Percentiles rank a stretch among this genome's conserved stretches.
Conservation (phyloP, 1,140 invertebrate species). For the Drosophila kohkoa region DNA sequence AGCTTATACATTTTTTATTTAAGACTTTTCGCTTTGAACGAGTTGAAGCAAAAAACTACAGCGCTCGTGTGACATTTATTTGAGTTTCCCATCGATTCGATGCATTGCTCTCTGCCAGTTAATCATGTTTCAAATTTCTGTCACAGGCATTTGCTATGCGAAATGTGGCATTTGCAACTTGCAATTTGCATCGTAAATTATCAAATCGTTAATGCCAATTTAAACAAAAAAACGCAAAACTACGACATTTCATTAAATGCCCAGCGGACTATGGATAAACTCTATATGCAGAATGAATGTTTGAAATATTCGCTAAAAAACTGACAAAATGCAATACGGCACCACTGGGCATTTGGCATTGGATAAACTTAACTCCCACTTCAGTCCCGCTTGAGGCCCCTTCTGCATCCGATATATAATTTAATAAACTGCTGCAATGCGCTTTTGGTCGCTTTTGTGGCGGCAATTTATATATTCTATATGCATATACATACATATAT, state of each 20-base stretch:
- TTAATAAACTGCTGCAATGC: conserved; percentile 70
- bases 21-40: conserved; percentile 78
- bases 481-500: neutral
- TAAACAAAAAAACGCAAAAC: conserved; percentile 8
- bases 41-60: conserved; percentile 50
- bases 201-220: conserved; percentile 51
- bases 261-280: conserved; percentile 32
- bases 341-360: conserved; percentile 14
- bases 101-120: conserved; percentile 32
- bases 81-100: conserved; percentile 33
- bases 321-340: conserved; percentile 19
- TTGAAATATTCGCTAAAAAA: conserved; percentile 53
- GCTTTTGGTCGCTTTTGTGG: conserved; percentile 53
- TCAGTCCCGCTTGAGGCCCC: neutral
- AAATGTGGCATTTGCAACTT: conserved; percentile 1
- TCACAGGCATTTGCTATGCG: conserved; percentile 18
- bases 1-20: conserved; percentile 82
- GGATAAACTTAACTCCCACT: neutral
- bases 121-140: conserved; percentile 26
- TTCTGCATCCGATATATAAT: conserved; percentile 49
- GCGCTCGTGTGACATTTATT: conserved; percentile 77
- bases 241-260: conserved; percentile 65
- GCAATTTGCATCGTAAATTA: conserved; percentile 52
- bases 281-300: conserved; percentile 1
- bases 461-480: conserved; percentile 7